phyloP scores from a whole-genome alignment of 2,888 invertebrate species.

The Mythimna loreyi region DNA sequence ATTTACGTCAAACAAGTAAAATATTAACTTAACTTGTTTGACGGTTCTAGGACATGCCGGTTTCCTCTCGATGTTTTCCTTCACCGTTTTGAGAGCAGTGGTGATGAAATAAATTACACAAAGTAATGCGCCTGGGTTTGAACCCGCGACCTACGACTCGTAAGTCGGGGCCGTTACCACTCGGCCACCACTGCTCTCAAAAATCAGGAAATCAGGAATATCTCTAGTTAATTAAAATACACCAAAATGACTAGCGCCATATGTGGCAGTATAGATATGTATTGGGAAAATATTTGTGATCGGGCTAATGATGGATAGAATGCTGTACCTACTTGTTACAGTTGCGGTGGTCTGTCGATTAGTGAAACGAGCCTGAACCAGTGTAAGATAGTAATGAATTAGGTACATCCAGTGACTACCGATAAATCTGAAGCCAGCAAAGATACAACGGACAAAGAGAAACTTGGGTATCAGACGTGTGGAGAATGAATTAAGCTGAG shows the following conservation, averaged over 20 bases:
- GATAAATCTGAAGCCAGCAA: neutral
- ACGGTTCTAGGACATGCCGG: no score
- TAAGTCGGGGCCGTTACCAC: no score
- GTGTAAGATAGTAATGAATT: neutral
- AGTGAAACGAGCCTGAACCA: neutral
- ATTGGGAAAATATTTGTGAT: neutral
- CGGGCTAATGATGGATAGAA: neutral
- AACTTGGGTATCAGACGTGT: conserved; percentile 30
- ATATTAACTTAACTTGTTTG: no score
- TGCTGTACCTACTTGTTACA: neutral
- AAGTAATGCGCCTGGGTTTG: no score
- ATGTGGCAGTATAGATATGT: no score
- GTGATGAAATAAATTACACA: no score
- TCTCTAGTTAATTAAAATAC: neutral
- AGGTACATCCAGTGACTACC: neutral
- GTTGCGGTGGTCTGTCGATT: neutral
- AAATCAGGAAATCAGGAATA: no score
- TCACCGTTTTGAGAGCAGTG: no score
- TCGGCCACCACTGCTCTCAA: no score
- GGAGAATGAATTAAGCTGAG: conserved; percentile 33
- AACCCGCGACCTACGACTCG: no score
- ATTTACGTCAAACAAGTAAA: no score
- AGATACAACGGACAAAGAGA: conserved; percentile 16
- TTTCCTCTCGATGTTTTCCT: no score
- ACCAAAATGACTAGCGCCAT: neutral